phyloP scores from a whole-genome alignment of 1,140 invertebrate genomes.

The Drosophila orosa region DNA sequence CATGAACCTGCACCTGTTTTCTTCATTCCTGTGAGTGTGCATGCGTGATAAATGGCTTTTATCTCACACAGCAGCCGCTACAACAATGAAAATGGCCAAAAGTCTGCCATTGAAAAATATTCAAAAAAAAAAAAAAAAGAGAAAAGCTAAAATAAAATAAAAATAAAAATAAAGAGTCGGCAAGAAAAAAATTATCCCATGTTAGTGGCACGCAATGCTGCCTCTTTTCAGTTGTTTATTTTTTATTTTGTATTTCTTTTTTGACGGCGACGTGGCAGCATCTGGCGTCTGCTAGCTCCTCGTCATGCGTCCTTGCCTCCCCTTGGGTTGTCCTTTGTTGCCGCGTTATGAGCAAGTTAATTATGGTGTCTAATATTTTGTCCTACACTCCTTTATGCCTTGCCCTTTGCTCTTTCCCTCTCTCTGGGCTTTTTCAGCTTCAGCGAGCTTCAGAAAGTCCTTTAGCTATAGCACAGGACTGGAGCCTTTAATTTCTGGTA shows the following conservation, averaged over 20 bases:
- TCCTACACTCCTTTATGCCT: slow-evolving; percentile 33
- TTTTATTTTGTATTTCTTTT: slow-evolving; percentile 13
- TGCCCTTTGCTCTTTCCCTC: background rate
- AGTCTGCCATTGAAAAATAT: slow-evolving; percentile 18
- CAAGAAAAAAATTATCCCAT: slow-evolving; percentile 58
- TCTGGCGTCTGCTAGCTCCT: slow-evolving; percentile 48
- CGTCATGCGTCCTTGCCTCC: slow-evolving; percentile 33
- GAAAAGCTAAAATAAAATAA: slow-evolving; percentile 2
- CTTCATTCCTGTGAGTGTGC: slow-evolving; percentile 41
- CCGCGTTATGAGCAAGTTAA: slow-evolving; percentile 78
- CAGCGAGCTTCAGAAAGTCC: background rate
- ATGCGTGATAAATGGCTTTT: slow-evolving; percentile 80
- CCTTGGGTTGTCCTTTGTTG: slow-evolving; percentile 29
- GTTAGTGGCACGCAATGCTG: slow-evolving; percentile 53
- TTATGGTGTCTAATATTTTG: slow-evolving; percentile 79
- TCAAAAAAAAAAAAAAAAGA: slow-evolving; percentile 4
- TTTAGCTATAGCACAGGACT: background rate
- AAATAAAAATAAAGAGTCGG: slow-evolving; percentile 7
- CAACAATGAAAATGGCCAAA: slow-evolving; percentile 36
- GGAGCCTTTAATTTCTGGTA: background rate
- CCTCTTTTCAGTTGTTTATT: slow-evolving; percentile 19
- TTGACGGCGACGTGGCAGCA: slow-evolving; percentile 31
- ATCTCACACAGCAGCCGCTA: slow-evolving; percentile 51
- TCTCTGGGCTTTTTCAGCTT: slow-evolving; percentile 1
- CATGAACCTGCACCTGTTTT: slow-evolving; percentile 42